phyloP scores from a whole-genome alignment of 2,113 vertebrate species.

The Urocitellus parryii region DNA sequence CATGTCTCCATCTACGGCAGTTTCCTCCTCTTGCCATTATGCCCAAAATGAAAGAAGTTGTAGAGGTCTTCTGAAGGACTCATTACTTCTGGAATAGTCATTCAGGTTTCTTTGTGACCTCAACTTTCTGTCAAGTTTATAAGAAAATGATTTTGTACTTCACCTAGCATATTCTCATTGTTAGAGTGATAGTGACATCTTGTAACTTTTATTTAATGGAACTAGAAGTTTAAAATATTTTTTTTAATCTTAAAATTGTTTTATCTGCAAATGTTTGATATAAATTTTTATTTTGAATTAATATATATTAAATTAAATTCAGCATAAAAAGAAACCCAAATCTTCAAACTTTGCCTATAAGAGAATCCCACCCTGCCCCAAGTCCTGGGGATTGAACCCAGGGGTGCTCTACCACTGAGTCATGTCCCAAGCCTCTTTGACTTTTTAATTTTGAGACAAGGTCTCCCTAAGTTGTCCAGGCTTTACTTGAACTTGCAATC shows the following conservation, averaged over 20 bases:
- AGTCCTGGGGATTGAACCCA: no score
- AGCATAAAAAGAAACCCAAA: not conserved
- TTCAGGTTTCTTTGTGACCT: not conserved
- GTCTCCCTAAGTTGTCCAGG: no score
- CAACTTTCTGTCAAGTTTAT: not conserved
- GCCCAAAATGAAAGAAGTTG: not conserved
- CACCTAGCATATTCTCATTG: not conserved
- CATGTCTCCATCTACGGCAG: not conserved
- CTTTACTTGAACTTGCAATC: no score
- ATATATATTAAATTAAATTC: not conserved
- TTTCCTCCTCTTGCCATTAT: not conserved
- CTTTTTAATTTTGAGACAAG: no score
- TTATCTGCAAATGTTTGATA: not conserved
- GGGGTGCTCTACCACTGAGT: no score
- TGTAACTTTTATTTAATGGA: not conserved
- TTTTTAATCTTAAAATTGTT: not conserved
- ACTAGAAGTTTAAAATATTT: not conserved
- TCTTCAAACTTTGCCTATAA: not conserved
- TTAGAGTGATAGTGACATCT: not conserved
- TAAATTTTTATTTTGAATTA: not conserved
- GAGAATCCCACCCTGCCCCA: not conserved
- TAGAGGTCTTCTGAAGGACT: not conserved
- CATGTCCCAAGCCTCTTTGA: no score
- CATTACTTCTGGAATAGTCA: not conserved
- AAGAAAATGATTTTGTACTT: not conserved